Conservation (phyloP, 2,888 invertebrate genomes). For the Deilephila porcellus region DNA sequence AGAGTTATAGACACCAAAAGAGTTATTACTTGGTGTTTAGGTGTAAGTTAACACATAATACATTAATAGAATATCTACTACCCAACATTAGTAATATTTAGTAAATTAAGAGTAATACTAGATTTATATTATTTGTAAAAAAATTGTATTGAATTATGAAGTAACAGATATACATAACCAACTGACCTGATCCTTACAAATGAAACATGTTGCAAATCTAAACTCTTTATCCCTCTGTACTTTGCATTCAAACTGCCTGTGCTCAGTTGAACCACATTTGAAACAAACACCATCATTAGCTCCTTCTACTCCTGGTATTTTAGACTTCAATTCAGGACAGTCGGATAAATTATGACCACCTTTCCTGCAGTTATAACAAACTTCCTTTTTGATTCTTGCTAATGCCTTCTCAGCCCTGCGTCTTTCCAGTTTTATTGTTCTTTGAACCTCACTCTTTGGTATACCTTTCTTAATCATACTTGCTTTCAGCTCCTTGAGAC, state of each 20-base stretch:
- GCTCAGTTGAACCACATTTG: conserved; percentile 96
- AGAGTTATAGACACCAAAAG: too few relatives aligned
- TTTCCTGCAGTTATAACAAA: conserved; percentile 91
- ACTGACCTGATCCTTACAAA: conserved; percentile 90
- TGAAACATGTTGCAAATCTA: conserved; percentile 94
- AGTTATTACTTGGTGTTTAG: too few relatives aligned
- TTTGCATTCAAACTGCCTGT: conserved; percentile 90
- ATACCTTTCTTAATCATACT: conserved; percentile 88
- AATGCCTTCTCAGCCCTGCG: conserved; percentile 89
- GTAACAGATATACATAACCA: conserved; percentile 13
- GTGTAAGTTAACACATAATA: too few relatives aligned
- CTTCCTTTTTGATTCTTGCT: conserved; percentile 87
- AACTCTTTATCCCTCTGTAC: conserved; percentile 87
- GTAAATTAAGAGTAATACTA: too few relatives aligned
- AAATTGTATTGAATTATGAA: too few relatives aligned
- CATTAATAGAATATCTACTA: too few relatives aligned
- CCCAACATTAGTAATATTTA: too few relatives aligned
- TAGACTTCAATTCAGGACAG: conserved; percentile 88
- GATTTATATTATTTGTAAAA: too few relatives aligned
- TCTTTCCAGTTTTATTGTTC: conserved; percentile 88
- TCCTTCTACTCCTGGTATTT: conserved; percentile 75
- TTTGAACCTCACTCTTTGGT: conserved; percentile 87
- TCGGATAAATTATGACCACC: conserved; percentile 92
- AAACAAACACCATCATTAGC: conserved; percentile 90
- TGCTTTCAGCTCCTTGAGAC: conserved; percentile 85